phyloP scores from a whole-genome alignment of 2,113 vertebrate species.

The Alces alces region DNA sequence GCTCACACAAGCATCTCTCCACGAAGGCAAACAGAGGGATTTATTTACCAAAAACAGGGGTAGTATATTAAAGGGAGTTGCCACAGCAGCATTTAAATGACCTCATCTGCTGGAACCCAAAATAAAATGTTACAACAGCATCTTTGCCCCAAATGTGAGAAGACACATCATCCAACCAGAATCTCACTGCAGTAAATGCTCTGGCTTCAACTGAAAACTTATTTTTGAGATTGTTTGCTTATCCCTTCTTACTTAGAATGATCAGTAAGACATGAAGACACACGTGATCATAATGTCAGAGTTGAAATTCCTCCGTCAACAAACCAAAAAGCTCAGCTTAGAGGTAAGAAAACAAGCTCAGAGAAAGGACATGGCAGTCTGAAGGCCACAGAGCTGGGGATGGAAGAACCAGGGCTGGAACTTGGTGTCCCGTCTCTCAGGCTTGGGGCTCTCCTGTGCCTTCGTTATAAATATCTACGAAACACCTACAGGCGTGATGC shows the following conservation, averaged over 20 bases:
- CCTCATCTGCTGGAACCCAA: slow-evolving; percentile 48
- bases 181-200: not conserved
- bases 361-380: not conserved
- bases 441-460: not conserved
- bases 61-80: not conserved
- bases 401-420: not conserved
- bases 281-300: not conserved
- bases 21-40: not conserved
- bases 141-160: slow-evolving; percentile 54
- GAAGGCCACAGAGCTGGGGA: not conserved
- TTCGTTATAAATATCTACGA: not conserved
- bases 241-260: not conserved
- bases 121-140: slow-evolving; percentile 39
- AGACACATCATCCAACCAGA: slow-evolving; percentile 6
- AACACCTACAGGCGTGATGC: not conserved
- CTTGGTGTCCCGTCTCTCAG: not conserved
- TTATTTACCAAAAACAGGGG: slow-evolving; percentile 43
- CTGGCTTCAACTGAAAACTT: not conserved
- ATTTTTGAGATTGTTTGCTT: not conserved
- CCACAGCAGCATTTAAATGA: not conserved
- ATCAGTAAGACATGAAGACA: not conserved
- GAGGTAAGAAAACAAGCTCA: not conserved
- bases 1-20: not conserved
- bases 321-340: not conserved
- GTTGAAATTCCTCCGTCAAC: not conserved